Evolutionary conservation across 2,113 vertebrate species (phyloP), one percentile per base, ranked within the genome.

Genomic region (Sylvietta virens): DNA sequence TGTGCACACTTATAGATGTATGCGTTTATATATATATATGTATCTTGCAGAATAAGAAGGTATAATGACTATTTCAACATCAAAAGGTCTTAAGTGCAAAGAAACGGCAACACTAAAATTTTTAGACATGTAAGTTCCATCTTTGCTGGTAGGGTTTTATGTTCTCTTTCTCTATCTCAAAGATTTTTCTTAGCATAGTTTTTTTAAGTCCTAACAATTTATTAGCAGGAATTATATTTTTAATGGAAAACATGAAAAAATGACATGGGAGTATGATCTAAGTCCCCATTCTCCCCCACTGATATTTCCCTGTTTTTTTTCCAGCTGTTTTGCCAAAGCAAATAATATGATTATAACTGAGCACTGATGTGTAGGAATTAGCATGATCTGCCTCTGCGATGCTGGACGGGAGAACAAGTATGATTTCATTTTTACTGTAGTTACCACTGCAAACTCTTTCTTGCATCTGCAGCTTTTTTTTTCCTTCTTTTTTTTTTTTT

Each of bases 241-340:
- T 97, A 98, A 98, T 45, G 82, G 97, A 97, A 97, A 97, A 96
- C 6, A 94, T 95, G 93, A 97, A 97, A 97, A 98, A 97, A 97
- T 96, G 88, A 93, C 94, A 95, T 97, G 95, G 92, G 93, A 98
- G 97, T 80, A 97, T 97, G 97, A 98, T 97, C 97, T 97, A 97
- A 98, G 97, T 93, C 91, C 30, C 88, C 50, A 21, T 86, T 97
- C 91, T 97, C 90, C 80, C 91, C 90, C 92, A 96, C 90, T 93
- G 92, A 97, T 95, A 97, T 89, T 97, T 97, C 97, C 96, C 92
- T 96, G 90, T 71, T 97, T 95, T 97, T 97, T 97, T 97, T 93
- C 96, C 97, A 97, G 82, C 67, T 48, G 31, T 97, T 97, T 96
- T 96, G 98, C 98, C 98, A 98, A 98, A 93, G 87, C 93, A 98